These are phyloP conservation scores for Phacellophora camtschatica DNA, from an alignment of 30 jellyfish, hydroid and myxozoan genomes.

Conservation along the genomic window DNA sequence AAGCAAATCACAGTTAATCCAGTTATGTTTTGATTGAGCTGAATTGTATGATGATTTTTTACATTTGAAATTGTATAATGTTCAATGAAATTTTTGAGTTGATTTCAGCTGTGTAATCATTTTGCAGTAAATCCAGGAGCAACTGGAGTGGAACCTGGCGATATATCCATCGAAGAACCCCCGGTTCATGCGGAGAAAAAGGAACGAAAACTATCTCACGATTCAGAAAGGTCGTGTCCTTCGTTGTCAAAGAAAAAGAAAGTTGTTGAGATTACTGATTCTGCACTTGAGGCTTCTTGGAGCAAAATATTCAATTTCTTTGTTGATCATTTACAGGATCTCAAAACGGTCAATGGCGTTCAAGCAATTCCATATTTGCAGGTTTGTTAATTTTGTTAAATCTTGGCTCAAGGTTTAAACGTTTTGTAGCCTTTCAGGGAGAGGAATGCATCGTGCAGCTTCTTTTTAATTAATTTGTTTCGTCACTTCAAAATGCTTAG, in stretches of 20 bases:
- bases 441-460: too few relatives aligned
- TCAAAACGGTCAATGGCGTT: constrained; percentile 67
- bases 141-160: not conserved
- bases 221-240: constrained; percentile 50
- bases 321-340: constrained; percentile 70
- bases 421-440: too few relatives aligned
- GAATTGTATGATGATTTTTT: not conserved
- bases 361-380: constrained; percentile 90
- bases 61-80: too few relatives aligned
- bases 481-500: too few relatives aligned
- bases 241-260: constrained; percentile 23
- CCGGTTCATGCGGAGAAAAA: not conserved
- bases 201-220: constrained; percentile 25
- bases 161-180: not conserved
- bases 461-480: too few relatives aligned
- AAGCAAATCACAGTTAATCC: too few relatives aligned
- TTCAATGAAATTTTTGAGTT: too few relatives aligned
- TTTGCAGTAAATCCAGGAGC: not conserved
- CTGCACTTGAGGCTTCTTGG: constrained; percentile 76
- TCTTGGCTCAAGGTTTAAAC: too few relatives aligned
- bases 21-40: too few relatives aligned
- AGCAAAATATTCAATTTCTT: constrained; percentile 47
- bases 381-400: too few relatives aligned
- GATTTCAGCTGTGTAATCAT: too few relatives aligned
- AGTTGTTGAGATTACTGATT: constrained; percentile 54